Conservation (phyloP, 1,140 invertebrate species). For the Cydia splendana region DNA sequence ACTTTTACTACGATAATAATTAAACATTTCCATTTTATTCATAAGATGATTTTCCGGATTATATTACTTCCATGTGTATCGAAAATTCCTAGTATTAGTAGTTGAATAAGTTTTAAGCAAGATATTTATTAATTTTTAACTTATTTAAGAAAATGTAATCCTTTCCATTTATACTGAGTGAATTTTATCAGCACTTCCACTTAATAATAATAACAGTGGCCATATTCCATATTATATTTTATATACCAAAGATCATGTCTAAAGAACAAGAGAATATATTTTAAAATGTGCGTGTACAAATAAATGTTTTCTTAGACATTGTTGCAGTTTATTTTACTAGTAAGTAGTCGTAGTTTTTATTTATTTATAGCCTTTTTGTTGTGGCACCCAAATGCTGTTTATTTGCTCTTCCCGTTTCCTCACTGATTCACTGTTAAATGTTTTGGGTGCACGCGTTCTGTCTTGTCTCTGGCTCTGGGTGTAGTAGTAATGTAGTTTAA, state of each 20-base stretch:
- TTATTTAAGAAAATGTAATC: constrained; percentile 14
- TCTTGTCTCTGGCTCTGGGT: no score
- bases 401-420: no score
- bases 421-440: no score
- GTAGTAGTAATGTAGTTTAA: no score
- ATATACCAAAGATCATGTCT: constrained; percentile 66
- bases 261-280: constrained; percentile 58
- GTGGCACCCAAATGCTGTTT: no score
- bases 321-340: neutral
- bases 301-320: constrained; percentile 45
- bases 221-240: constrained; percentile 66
- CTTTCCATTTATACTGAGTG: constrained; percentile 44
- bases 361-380: no score
- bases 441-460: no score
- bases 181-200: constrained; percentile 52
- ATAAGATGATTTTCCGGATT: constrained; percentile 6
- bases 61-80: constrained; percentile 24
- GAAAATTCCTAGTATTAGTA: constrained; percentile 23
- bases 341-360: no score
- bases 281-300: constrained; percentile 56
- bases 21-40: constrained; percentile 39
- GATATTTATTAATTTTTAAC: constrained; percentile 19
- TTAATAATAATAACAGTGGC: constrained; percentile 53
- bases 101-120: constrained; percentile 19
- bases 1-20: constrained; percentile 78